Evolutionary conservation across 2,797 vertebrate species (phyloP), one percentile per base, ranked within the genome.

Genomic region (Rhinogobio ventralis): DNA sequence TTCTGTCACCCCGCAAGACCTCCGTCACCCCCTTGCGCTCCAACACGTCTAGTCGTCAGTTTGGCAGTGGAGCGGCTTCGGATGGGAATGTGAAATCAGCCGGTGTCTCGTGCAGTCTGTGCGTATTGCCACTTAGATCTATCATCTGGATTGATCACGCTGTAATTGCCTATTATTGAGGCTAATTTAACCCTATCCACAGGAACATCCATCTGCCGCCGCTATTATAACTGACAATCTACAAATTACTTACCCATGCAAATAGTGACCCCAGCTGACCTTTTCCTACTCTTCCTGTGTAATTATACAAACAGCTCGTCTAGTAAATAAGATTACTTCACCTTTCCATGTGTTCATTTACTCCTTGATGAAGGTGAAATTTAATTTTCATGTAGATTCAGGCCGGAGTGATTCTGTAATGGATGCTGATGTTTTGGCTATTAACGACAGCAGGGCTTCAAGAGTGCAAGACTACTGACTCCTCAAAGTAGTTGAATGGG

Each of bases 121-220:
- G 95, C 90, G 93, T 93, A 95, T 97, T 97, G 96, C 96, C 96
- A 96, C 95, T 98, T 96, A 96, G 96, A 99, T 99, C 97, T 97
- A 98, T 99, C 98, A 99, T 96, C 94, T 96, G 99, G 98, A 99
- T 99, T 98, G 98, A 99, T 99, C 98, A 97, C 96, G 91, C 90
- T 95, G 96, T 96, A 96, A 96, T 95, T 97, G 96, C 95, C 96
- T 96, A 95, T 98, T 98, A 97, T 97, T 97, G 97, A 97, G 96
- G 95, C 97, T 99, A 98, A 98, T 98, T 99, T 97, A 97, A 97
- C 97, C 97, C 97, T 97, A 95, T 97, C 94, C 75, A 83, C 95
- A 93, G 93, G 89, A 68, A 87, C 96, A 99, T 98, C 97, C 97
- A 97, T 99, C 97, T 97, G 94, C 94, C 93, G 93, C 93, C 93